phyloP scores from a whole-genome alignment of 1,140 invertebrate genomes.

The Ephestia elutella region DNA sequence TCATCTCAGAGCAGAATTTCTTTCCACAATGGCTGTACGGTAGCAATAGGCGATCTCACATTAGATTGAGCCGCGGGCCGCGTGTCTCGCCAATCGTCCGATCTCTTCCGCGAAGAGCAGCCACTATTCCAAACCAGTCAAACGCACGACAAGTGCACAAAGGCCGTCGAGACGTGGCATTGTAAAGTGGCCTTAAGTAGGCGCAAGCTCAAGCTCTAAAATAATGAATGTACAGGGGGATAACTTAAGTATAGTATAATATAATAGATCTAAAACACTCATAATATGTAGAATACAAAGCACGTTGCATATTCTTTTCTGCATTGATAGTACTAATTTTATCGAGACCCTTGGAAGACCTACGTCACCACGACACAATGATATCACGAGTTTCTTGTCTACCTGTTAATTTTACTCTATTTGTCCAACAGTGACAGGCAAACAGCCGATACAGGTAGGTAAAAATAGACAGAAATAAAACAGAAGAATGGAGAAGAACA shows the following conservation, averaged over 20 bases:
- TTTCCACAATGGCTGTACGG: slow-evolving; percentile 5
- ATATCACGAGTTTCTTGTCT: too few relatives aligned
- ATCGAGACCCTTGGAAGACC: too few relatives aligned
- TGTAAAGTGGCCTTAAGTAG: slow-evolving; percentile 42
- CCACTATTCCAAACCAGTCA: slow-evolving; percentile 41
- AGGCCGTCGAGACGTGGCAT: slow-evolving; percentile 41
- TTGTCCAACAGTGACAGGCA: too few relatives aligned
- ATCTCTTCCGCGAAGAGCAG: slow-evolving; percentile 58
- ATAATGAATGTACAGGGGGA: neutral
- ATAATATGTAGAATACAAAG: too few relatives aligned
- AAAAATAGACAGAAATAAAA: too few relatives aligned
- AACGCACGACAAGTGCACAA: slow-evolving; percentile 58
- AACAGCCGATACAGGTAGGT: too few relatives aligned
- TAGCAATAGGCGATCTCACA: slow-evolving; percentile 39
- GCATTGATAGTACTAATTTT: too few relatives aligned
- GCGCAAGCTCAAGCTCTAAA: slow-evolving; percentile 9
- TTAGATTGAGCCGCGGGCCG: slow-evolving; percentile 40
- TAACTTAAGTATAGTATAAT: neutral
- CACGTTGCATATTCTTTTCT: too few relatives aligned
- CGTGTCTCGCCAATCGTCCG: slow-evolving; percentile 44
- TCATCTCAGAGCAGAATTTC: slow-evolving; percentile 6
- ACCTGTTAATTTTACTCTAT: too few relatives aligned
- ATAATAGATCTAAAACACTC: too few relatives aligned
- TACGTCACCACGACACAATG: too few relatives aligned
- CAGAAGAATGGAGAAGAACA: too few relatives aligned